A percentile compares a stretch with the other conserved stretches of the same genome.
phyloP scores from a whole-genome alignment of 1,140 invertebrate genomes.

The Stratiolaelaps scimitus region DNA sequence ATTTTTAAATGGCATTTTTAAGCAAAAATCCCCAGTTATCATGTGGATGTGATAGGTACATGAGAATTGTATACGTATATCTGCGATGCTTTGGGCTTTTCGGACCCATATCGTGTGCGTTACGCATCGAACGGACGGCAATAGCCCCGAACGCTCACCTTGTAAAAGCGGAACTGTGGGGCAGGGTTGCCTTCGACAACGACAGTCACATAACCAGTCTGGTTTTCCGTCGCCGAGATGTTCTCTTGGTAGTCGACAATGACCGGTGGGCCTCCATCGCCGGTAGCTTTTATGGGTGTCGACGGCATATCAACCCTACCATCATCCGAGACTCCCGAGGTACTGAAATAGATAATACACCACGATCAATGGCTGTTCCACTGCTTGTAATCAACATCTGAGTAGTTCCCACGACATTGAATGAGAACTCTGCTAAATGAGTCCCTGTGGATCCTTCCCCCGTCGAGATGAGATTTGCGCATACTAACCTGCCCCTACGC shows the following conservation, averaged over 20 bases:
- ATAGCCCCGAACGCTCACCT: constrained; percentile 46
- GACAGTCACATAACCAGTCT: constrained; percentile 72
- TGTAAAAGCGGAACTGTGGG: constrained; percentile 91
- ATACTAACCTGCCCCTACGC: constrained; percentile 27
- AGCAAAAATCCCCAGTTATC: too few species aligned
- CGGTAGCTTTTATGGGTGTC: constrained; percentile 61
- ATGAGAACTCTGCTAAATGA: neutral
- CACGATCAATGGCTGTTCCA: neutral
- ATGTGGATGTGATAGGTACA: too few species aligned
- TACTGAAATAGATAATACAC: constrained; percentile 49
- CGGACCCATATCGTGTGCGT: too few species aligned
- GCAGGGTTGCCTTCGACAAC: constrained; percentile 79
- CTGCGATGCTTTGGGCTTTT: too few species aligned
- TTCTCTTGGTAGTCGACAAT: constrained; percentile 80
- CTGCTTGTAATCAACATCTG: neutral
- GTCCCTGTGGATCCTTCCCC: neutral
- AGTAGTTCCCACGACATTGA: neutral
- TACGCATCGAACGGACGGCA: too few species aligned
- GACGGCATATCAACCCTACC: constrained; percentile 74
- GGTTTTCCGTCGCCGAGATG: constrained; percentile 71
- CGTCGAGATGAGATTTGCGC: neutral
- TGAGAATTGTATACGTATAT: too few species aligned
- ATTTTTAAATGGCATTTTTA: constrained; percentile 19
- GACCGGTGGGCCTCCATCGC: constrained; percentile 55
- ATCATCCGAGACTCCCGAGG: constrained; percentile 74